Evolutionary conservation across 2,888 invertebrate species (phyloP).

Genomic region (Aleiodes alternator): DNA sequence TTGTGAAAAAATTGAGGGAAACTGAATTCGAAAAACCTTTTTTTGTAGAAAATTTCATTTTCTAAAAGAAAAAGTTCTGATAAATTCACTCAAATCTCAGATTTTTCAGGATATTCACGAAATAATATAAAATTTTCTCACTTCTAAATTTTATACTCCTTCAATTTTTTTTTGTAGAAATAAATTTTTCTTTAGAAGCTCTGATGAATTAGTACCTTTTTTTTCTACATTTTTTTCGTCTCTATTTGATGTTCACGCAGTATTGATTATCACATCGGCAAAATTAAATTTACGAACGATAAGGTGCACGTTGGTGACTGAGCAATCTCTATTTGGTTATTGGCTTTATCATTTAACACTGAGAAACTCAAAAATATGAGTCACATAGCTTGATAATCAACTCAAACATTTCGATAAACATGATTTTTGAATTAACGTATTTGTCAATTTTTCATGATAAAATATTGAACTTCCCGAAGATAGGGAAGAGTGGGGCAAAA

Average conservation of each 20-base stretch:
- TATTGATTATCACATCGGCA: background rate
- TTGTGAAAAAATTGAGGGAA: too few relatives aligned
- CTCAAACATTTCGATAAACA: constrained; percentile 4
- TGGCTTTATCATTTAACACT: constrained; percentile 24
- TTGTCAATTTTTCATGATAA: background rate
- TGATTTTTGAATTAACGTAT: background rate
- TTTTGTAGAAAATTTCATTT: too few relatives aligned
- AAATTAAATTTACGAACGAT: background rate
- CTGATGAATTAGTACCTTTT: background rate
- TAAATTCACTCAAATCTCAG: too few relatives aligned
- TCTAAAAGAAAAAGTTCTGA: too few relatives aligned
- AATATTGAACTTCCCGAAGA: background rate
- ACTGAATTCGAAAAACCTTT: too few relatives aligned
- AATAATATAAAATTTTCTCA: too few relatives aligned
- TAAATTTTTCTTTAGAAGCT: too few relatives aligned
- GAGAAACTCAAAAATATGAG: background rate
- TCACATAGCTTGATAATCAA: background rate
- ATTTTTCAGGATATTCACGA: too few relatives aligned
- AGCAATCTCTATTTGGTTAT: background rate
- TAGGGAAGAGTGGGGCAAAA: too few relatives aligned
- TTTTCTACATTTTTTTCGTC: background rate
- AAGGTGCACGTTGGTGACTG: constrained; percentile 22
- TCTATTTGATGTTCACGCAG: background rate
- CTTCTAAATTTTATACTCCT: too few relatives aligned
- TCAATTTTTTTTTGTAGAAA: too few relatives aligned